A percentile compares a stretch with the other conserved stretches of the same genome.
Evolutionary conservation across 2,797 vertebrate genomes (phyloP).

Genomic region (Halcyon badia): DNA sequence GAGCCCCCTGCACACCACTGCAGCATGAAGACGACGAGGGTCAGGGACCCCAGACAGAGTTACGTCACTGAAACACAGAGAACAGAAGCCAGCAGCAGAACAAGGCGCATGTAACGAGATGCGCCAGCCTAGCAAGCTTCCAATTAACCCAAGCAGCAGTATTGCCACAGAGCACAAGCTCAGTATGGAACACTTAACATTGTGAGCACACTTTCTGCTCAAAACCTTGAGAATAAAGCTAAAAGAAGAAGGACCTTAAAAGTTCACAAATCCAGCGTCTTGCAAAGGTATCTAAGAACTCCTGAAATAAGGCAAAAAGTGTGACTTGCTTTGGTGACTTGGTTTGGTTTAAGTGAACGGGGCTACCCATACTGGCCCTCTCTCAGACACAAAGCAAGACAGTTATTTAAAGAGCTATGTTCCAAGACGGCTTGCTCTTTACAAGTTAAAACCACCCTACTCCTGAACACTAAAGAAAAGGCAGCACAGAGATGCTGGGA

Average conservation of each 20-base stretch:
- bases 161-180: background rate
- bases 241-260: background rate
- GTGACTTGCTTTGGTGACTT: background rate
- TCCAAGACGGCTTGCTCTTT: background rate
- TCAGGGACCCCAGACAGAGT: background rate
- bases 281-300: background rate
- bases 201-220: background rate
- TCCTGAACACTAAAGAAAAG: background rate
- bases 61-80: background rate
- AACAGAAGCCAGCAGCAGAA: background rate
- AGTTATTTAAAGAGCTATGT: background rate
- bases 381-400: background rate
- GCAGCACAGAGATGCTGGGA: background rate
- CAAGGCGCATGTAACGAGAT: background rate
- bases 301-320: background rate
- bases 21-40: background rate
- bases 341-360: background rate
- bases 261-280: background rate
- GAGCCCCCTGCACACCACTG: background rate
- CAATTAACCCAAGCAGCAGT: background rate
- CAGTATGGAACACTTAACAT: background rate
- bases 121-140: background rate
- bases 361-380: background rate
- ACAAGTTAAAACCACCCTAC: background rate
- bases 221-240: background rate